Conservation (phyloP, 2,113 vertebrate species). For the Podilymbus podiceps region DNA sequence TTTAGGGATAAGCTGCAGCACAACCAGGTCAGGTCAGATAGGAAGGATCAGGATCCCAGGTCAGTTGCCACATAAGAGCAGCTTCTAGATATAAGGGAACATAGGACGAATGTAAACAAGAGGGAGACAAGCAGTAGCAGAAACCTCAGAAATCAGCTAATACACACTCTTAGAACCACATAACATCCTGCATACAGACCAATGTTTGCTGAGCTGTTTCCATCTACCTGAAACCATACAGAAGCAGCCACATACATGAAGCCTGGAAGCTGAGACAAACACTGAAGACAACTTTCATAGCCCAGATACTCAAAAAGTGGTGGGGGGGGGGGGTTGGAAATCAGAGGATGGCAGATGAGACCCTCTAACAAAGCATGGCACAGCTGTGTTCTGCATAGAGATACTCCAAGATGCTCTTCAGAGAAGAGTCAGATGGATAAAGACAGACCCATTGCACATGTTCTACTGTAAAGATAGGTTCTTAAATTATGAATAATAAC, state of each 20-base stretch:
- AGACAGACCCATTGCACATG: neutral
- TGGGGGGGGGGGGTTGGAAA: neutral
- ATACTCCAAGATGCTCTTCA: neutral
- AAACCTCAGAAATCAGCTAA: neutral
- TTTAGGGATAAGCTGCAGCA: neutral
- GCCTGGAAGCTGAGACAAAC: neutral
- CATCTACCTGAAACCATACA: neutral
- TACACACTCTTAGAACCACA: neutral
- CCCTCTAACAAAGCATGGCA: neutral
- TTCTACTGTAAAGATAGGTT: neutral
- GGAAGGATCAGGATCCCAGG: neutral
- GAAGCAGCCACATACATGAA: neutral
- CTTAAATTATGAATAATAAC: neutral
- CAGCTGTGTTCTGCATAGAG: neutral
- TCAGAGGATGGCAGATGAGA: neutral
- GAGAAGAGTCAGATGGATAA: neutral
- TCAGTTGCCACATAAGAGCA: neutral
- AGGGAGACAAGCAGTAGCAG: neutral
- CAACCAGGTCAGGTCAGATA: neutral
- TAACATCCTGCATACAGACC: neutral
- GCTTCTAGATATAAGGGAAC: neutral
- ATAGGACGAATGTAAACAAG: accelerated
- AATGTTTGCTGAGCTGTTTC: neutral
- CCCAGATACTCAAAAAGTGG: neutral
- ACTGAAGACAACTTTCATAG: neutral